These are phyloP conservation scores for Chionoecetes opilio DNA, from an alignment of 1,140 invertebrate species.

Conservation along the genomic window DNA sequence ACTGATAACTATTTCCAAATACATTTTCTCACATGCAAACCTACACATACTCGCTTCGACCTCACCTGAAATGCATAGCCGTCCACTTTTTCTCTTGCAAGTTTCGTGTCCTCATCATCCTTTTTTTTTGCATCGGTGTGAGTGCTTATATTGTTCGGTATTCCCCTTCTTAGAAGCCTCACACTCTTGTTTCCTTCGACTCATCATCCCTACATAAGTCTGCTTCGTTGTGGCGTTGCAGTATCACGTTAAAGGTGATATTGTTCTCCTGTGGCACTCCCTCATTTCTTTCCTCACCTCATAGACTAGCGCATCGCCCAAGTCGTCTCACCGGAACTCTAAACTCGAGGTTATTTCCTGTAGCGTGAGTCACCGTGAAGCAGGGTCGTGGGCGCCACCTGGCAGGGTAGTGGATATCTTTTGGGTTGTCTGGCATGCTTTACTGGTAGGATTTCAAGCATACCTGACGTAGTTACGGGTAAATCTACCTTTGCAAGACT, in stretches of 20 bases:
- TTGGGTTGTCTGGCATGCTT: not conserved
- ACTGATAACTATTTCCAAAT: not conserved
- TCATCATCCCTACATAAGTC: too few relatives aligned
- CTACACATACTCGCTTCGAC: too few relatives aligned
- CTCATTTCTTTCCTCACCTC: not conserved
- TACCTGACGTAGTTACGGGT: not conserved
- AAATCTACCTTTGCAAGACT: not conserved
- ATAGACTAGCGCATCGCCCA: not conserved
- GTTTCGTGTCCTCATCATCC: too few relatives aligned
- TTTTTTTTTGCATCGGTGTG: too few relatives aligned
- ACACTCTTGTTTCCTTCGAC: too few relatives aligned
- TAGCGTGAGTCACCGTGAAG: constrained; percentile 15
- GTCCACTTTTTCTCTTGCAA: too few relatives aligned
- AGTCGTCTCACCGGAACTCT: constrained; percentile 9
- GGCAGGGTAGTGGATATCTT: not conserved
- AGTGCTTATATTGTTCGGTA: too few relatives aligned
- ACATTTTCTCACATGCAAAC: not conserved
- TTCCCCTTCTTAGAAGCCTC: too few relatives aligned
- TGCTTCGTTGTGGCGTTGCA: not conserved
- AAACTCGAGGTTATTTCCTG: constrained; percentile 15
- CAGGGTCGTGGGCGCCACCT: not conserved
- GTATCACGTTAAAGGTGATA: not conserved
- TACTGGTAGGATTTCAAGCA: not conserved
- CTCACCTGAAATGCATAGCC: too few relatives aligned
- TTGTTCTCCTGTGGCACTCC: not conserved